Conservation (phyloP, 2,888 invertebrate species). For the Hemicrepidius hirtus region DNA sequence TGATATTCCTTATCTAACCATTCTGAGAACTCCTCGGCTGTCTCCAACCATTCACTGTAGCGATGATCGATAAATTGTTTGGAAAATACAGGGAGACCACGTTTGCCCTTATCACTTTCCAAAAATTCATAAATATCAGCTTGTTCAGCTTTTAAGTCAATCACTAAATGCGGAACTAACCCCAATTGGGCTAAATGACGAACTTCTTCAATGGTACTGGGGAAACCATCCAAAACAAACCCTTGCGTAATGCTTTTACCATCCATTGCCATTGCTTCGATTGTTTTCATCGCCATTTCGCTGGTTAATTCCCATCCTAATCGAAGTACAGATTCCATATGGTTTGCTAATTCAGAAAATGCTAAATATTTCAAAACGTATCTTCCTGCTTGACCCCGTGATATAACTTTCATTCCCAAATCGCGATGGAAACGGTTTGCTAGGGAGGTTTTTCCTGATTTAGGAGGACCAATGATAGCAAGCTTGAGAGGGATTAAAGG, state of each 20-base stretch:
- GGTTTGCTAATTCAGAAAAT: constrained; percentile 74
- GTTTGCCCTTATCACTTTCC: constrained; percentile 66
- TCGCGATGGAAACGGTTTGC: constrained; percentile 74
- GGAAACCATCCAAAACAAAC: constrained; percentile 79
- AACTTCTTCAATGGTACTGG: constrained; percentile 73
- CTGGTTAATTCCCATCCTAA: constrained; percentile 71
- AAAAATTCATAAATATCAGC: constrained; percentile 70
- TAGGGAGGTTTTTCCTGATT: constrained; percentile 77
- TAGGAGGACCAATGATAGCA: constrained; percentile 78
- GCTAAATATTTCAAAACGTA: constrained; percentile 72
- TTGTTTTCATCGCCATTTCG: constrained; percentile 73
- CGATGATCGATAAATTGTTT: constrained; percentile 70
- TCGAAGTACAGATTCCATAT: constrained; percentile 69
- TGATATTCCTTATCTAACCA: constrained; percentile 76
- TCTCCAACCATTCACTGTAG: constrained; percentile 71
- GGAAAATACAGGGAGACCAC: constrained; percentile 59
- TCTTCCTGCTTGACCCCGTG: constrained; percentile 74
- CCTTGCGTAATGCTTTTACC: constrained; percentile 74
- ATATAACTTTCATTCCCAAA: constrained; percentile 75
- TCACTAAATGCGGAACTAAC: constrained; percentile 76
- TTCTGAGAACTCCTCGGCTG: constrained; percentile 67
- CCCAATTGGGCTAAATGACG: constrained; percentile 73
- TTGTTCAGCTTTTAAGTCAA: constrained; percentile 73
- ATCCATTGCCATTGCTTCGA: constrained; percentile 74
- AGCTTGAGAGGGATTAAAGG: constrained; percentile 75